Conservation (phyloP, 1,140 invertebrate species). For the Leptopilina clavipes region DNA sequence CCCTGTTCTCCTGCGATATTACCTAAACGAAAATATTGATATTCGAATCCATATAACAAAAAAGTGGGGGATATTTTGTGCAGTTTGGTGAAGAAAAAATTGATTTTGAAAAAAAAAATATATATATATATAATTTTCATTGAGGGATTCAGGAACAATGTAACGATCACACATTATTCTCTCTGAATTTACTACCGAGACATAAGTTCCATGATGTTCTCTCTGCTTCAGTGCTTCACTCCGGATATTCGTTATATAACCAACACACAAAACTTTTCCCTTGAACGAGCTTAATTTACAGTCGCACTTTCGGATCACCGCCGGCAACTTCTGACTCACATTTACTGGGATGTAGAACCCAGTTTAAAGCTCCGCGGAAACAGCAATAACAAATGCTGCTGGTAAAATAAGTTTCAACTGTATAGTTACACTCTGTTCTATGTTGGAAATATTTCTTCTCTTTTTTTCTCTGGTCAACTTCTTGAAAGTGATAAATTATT, state of each 20-base stretch:
- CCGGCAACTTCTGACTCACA: constrained; percentile 1
- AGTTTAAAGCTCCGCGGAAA: background rate
- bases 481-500: background rate
- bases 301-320: constrained; percentile 22
- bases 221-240: background rate
- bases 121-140: too few relatives aligned
- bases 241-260: constrained; percentile 28
- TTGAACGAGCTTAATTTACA: constrained; percentile 32
- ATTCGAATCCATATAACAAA: too few relatives aligned
- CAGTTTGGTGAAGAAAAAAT: too few relatives aligned
- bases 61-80: too few relatives aligned
- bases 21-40: too few relatives aligned
- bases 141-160: too few relatives aligned
- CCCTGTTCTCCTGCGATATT: background rate
- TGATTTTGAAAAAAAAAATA: too few relatives aligned
- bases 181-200: constrained; percentile 5
- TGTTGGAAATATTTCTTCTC: too few relatives aligned
- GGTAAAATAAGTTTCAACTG: background rate
- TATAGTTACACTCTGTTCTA: background rate
- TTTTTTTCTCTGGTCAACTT: background rate
- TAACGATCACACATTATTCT: too few relatives aligned
- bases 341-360: background rate
- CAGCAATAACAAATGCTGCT: constrained; percentile 1
- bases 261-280: constrained; percentile 22
- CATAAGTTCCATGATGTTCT: background rate